A percentile compares a stretch with the other conserved stretches of the same genome.
phyloP scores from a whole-genome alignment of 1,140 invertebrate species.

The Pseudomyrmex gracilis region DNA sequence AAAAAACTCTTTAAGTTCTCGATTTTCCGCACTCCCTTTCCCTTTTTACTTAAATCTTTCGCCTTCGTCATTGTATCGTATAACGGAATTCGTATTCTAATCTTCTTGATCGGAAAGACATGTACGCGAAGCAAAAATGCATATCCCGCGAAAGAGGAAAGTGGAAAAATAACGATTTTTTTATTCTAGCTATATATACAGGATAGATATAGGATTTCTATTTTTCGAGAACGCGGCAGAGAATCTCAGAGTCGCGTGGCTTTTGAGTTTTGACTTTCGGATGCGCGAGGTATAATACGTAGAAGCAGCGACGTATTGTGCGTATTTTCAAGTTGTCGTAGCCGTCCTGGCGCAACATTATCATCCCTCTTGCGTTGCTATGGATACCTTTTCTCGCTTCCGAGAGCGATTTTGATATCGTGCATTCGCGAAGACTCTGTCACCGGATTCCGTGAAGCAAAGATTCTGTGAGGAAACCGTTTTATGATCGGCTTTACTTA shows the following conservation, averaged over 20 bases:
- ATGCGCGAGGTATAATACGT: background rate
- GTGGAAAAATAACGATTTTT: constrained; percentile 41
- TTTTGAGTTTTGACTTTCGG: constrained; percentile 47
- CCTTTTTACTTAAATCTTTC: constrained; percentile 8
- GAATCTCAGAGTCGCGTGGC: constrained; percentile 25
- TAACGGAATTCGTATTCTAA: constrained; percentile 48
- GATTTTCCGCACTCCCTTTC: background rate
- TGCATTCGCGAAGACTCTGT: constrained; percentile 24
- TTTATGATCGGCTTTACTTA: constrained; percentile 16
- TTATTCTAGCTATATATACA: constrained; percentile 26
- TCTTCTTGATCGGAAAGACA: background rate
- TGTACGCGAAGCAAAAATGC: background rate
- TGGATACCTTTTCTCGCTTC: constrained; percentile 55
- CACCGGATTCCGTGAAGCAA: background rate
- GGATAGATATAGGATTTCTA: constrained; percentile 54
- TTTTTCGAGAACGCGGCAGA: constrained; percentile 7
- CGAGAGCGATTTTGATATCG: constrained; percentile 47
- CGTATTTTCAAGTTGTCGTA: constrained; percentile 28
- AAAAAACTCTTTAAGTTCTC: constrained; percentile 43
- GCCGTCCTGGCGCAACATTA: constrained; percentile 33
- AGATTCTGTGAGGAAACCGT: background rate
- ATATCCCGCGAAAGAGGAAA: background rate
- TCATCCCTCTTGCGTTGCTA: constrained; percentile 49
- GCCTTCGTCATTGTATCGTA: constrained; percentile 64
- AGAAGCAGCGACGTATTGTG: constrained; percentile 39